These are phyloP conservation scores for Platycnemis pennipes DNA, from an alignment of 2,888 invertebrate species.

Conservation along the genomic window DNA sequence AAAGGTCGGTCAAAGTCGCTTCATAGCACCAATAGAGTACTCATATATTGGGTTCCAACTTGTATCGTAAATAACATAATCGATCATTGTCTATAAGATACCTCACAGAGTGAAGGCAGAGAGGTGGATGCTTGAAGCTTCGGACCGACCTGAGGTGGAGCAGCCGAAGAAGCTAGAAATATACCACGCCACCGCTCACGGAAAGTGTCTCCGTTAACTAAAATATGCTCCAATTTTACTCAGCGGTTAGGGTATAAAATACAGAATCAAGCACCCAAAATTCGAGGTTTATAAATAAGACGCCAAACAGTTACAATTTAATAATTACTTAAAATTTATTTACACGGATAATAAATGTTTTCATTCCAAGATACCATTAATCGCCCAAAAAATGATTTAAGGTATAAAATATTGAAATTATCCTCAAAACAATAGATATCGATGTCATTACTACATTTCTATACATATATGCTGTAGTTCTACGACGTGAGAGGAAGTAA, in stretches of 20 bases:
- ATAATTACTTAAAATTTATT: not conserved
- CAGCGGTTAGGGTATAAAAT: not conserved
- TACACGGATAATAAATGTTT: not conserved
- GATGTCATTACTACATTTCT: too few species aligned
- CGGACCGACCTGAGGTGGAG: not conserved
- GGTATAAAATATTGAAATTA: not conserved
- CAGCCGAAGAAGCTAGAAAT: not conserved
- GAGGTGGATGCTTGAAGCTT: conserved; percentile 1
- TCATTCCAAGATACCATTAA: not conserved
- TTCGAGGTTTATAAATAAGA: not conserved
- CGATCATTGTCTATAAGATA: not conserved
- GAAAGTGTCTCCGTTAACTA: not conserved
- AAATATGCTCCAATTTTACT: not conserved
- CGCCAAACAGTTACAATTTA: not conserved
- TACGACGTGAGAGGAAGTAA: too few species aligned
- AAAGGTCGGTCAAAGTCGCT: not conserved
- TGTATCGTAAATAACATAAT: not conserved
- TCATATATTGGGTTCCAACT: conserved; percentile 5
- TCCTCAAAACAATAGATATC: too few species aligned
- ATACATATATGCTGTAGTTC: too few species aligned
- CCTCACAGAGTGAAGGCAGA: not conserved
- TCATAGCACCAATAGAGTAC: not conserved
- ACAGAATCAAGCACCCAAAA: not conserved
- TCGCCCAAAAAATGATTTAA: not conserved
- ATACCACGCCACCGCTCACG: not conserved